Percentiles rank a stretch among this genome's conserved stretches.
phyloP scores from a whole-genome alignment of 2,797 vertebrate species.

The Enteromius viviparus region DNA sequence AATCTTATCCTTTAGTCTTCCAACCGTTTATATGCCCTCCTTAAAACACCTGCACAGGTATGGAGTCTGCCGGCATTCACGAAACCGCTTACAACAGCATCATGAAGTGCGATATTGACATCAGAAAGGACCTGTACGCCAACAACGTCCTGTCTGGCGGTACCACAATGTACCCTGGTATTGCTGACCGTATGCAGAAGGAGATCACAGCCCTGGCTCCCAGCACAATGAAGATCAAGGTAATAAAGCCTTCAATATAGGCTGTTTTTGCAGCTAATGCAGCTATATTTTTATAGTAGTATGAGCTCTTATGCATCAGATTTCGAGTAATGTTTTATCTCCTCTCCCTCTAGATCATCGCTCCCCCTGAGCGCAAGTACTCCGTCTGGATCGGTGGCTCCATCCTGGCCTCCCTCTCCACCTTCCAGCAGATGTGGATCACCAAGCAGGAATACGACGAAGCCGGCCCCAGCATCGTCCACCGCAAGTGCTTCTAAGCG shows the following conservation, averaged over 20 bases:
- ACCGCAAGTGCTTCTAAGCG: slow-evolving; percentile 95
- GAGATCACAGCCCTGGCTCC: slow-evolving; percentile 98
- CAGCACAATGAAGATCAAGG: slow-evolving; percentile 99
- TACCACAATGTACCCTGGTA: slow-evolving; percentile 99
- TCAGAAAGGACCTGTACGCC: slow-evolving; percentile 97
- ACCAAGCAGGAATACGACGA: slow-evolving; percentile 98
- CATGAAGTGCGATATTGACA: slow-evolving; percentile 99
- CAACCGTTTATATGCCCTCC: neutral
- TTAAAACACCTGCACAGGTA: slow-evolving; percentile 76
- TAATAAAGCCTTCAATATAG: slow-evolving; percentile 56
- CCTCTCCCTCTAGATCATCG: slow-evolving; percentile 84
- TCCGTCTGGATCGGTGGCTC: slow-evolving; percentile 99
- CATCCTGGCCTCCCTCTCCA: slow-evolving; percentile 98
- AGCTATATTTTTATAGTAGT: neutral
- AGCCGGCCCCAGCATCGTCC: slow-evolving; percentile 93
- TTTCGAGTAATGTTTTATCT: neutral
- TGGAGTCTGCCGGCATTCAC: slow-evolving; percentile 98
- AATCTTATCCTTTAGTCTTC: neutral
- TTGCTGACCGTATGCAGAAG: slow-evolving; percentile 98
- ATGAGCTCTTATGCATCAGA: neutral
- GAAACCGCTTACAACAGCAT: slow-evolving; percentile 99
- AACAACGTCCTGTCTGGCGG: slow-evolving; percentile 97
- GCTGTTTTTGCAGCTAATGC: neutral
- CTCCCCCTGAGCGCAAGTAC: slow-evolving; percentile 96
- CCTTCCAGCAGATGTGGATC: slow-evolving; percentile 99